These are phyloP conservation scores for Anoncus sp. DNA, from an alignment of 2,888 invertebrate genomes.

Conservation along the genomic window DNA sequence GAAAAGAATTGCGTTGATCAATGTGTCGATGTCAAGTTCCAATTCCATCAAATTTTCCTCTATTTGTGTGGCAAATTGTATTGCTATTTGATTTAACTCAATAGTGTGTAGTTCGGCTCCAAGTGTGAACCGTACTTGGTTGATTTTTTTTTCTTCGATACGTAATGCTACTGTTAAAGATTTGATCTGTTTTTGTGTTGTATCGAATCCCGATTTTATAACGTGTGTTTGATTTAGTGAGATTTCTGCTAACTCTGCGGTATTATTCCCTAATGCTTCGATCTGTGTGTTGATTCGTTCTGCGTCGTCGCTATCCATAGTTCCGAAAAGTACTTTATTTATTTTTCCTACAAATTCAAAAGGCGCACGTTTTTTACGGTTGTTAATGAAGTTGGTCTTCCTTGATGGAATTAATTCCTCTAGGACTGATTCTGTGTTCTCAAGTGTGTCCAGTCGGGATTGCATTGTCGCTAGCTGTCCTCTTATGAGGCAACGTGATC, in stretches of 20 bases:
- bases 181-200: constrained; percentile 19
- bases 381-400: background rate
- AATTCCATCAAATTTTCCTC: constrained; percentile 20
- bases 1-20: constrained; percentile 17
- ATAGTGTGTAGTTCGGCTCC: no score
- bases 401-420: constrained; percentile 14
- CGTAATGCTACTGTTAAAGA: no score
- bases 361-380: constrained; percentile 1
- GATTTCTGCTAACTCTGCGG: constrained; percentile 21
- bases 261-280: constrained; percentile 21
- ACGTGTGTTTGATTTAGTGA: constrained; percentile 50
- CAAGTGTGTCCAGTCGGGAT: no score
- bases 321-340: constrained; percentile 34
- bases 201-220: constrained; percentile 40
- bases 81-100: no score
- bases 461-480: no score
- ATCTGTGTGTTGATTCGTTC: constrained; percentile 34
- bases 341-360: constrained; percentile 19
- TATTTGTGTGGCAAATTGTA: no score
- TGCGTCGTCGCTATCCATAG: constrained; percentile 23
- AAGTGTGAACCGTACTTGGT: background rate
- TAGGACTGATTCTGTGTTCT: no score
- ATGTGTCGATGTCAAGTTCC: background rate
- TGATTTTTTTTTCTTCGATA: background rate
- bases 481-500: no score